Evolutionary conservation across 1,140 invertebrate species (phyloP).

Genomic region (Conus betulinus): DNA sequence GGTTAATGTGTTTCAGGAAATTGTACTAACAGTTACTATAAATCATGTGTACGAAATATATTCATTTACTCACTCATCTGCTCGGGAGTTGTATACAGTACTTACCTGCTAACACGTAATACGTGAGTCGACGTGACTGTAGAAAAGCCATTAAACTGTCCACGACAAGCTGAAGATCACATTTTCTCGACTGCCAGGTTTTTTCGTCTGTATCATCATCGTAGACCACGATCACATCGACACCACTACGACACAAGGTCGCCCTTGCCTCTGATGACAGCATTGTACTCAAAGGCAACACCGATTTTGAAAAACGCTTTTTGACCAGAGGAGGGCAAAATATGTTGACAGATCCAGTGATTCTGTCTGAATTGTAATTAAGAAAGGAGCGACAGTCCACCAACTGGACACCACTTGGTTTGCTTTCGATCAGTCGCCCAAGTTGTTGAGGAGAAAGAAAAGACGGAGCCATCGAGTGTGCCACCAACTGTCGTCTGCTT

Average conservation of each 20-base stretch:
- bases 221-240: slow-evolving; percentile 36
- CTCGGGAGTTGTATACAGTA: not conserved
- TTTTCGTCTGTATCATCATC: slow-evolving; percentile 42
- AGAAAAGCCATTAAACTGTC: slow-evolving; percentile 38
- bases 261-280: slow-evolving; percentile 37
- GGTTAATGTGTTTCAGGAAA: not conserved
- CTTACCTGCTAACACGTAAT: slow-evolving; percentile 41
- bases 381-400: slow-evolving; percentile 45
- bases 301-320: slow-evolving; percentile 36
- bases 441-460: slow-evolving; percentile 34
- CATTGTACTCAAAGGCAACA: slow-evolving; percentile 36
- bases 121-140: not conserved
- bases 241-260: slow-evolving; percentile 25
- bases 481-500: not conserved
- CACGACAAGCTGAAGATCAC: slow-evolving; percentile 36
- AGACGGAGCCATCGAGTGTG: not conserved
- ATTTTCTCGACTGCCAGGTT: slow-evolving; percentile 5
- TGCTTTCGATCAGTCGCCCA: slow-evolving; percentile 30
- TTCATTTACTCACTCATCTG: no score
- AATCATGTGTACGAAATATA: not conserved
- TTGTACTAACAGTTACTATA: not conserved
- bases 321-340: slow-evolving; percentile 41
- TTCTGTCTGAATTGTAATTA: slow-evolving; percentile 41
- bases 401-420: slow-evolving; percentile 27
- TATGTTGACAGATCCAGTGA: slow-evolving; percentile 40